Conservation (phyloP, 1,140 invertebrate species). For the Neoseiulus cucumeris region DNA sequence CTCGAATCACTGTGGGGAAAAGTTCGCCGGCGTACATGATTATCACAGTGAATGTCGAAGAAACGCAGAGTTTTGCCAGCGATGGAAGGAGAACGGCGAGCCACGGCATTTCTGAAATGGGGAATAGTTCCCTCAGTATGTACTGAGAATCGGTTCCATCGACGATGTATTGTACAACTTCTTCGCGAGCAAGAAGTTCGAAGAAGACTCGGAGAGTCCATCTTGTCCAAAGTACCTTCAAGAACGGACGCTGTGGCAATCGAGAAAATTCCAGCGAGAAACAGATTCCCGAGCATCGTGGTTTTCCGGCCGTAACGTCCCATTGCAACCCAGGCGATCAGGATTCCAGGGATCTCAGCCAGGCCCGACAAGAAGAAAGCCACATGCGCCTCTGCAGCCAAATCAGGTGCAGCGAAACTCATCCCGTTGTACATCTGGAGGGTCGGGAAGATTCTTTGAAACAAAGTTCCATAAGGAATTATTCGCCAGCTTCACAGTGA, state of each 20-base stretch:
- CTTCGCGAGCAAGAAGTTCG: too few relatives aligned
- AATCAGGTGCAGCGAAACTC: not conserved
- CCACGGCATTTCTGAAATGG: constrained; percentile 19
- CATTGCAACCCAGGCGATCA: not conserved
- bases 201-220: too few relatives aligned
- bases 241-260: not conserved
- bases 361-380: not conserved
- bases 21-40: constrained; percentile 37
- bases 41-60: constrained; percentile 31
- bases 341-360: not conserved
- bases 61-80: constrained; percentile 29
- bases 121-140: too few relatives aligned
- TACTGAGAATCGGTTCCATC: too few relatives aligned
- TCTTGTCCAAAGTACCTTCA: not conserved
- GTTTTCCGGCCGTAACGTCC: not conserved
- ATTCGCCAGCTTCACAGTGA: too few relatives aligned
- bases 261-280: not conserved
- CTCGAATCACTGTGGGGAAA: constrained; percentile 39
- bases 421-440: not conserved
- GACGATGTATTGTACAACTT: too few relatives aligned
- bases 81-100: constrained; percentile 24
- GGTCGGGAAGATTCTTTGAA: too few relatives aligned
- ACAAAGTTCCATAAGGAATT: too few relatives aligned
- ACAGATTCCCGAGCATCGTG: not conserved
- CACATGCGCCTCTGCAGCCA: not conserved